Base-by-base conservation (phyloP, 2,888 invertebrate species). In the Terebella lapidaria region DNA sequence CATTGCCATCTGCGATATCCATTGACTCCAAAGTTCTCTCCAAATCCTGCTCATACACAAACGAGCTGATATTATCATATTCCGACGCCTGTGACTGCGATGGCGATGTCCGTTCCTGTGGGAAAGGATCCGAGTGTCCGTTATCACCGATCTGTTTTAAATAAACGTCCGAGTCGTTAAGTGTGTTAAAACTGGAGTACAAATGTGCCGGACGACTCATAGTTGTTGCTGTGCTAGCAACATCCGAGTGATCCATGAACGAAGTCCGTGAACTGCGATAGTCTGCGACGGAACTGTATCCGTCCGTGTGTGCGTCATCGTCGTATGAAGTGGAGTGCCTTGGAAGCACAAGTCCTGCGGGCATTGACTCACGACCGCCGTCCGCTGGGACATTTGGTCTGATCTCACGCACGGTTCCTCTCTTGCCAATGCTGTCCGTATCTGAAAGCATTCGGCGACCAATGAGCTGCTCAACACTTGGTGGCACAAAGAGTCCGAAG, bases 401-500 rank as follows among this genome's bases (percentile, higher is more conserved):
- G 26, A 57, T 55, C 3, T 47, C 42, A 22, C 15, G 49, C 15
- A 42, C 51, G 20, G 49, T 54, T 20, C 25, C 46, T 18, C 49
- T 22, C 28, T 65, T 63, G 2, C 45, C 47, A 4, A 62, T 52
- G 4, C 60, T 45, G n/a, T 62, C 60, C 25, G 30, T 29, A 20
- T 58, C 60, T 2, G 56, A 58, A 15, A 57, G 57, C 3, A 63
- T 29, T n/a, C 65, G 58, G 10, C 65, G 27, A n/a, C 73, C 72
- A 26, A 76, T 71, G 26, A 77, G 65, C 65, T 79, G 76, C 54
- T 75, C 72, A 3, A 77, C 69, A 64, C 76, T 78, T 5, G 79
- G 78, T 56, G 78, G 73, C 35, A 78, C 87, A 74, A 94, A 91
- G 47, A 87, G 82, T 2, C 95, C 95, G 70, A 95, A 89, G 3